Conservation (phyloP, 2,797 vertebrate species). For the Rhynchotus rufescens region DNA sequence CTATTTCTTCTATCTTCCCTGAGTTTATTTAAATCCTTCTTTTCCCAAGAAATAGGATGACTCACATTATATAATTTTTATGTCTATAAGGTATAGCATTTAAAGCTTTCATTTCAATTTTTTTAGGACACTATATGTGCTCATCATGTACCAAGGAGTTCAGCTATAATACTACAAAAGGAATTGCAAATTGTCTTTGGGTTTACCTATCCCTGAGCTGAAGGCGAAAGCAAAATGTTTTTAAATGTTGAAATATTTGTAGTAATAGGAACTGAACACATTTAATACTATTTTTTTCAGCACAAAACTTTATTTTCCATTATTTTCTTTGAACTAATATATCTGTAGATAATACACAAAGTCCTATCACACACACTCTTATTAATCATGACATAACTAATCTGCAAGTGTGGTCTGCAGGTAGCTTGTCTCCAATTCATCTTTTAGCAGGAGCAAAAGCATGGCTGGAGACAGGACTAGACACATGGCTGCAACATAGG, state of each 20-base stretch:
- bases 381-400: background rate
- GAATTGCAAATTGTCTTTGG: background rate
- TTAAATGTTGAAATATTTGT: background rate
- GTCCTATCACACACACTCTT: background rate
- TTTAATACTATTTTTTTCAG: background rate
- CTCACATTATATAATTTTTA: background rate
- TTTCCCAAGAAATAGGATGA: background rate
- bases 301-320: background rate
- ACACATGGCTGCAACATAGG: background rate
- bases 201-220: background rate
- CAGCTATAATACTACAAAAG: background rate
- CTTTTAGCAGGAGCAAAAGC: background rate
- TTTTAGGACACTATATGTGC: background rate
- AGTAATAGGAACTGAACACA: background rate
- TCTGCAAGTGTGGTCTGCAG: background rate
- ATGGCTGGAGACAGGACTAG: background rate
- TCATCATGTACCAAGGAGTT: fast-evolving
- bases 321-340: background rate
- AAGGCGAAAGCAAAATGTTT: background rate
- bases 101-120: background rate
- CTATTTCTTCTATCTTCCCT: background rate
- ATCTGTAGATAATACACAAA: background rate
- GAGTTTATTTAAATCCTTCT: background rate
- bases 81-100: background rate
- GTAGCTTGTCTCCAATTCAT: background rate